Evolutionary conservation across 2,113 vertebrate species (phyloP).

Genomic region (Bubo bubo): DNA sequence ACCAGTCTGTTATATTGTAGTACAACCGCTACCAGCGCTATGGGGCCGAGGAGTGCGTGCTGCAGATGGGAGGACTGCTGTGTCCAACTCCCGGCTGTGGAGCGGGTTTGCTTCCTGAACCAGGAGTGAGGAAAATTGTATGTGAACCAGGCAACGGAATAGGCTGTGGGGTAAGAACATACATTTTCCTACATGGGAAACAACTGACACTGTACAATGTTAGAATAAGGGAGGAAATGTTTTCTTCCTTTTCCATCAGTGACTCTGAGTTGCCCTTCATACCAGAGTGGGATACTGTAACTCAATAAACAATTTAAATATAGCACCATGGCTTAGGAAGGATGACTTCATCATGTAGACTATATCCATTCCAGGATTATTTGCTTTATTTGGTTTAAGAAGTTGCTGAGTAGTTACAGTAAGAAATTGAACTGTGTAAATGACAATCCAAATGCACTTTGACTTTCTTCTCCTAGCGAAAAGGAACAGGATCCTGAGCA

Average conservation of each 20-base stretch:
- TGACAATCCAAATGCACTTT: background rate
- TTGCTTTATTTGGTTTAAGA: conserved; percentile 45
- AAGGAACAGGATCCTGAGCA: background rate
- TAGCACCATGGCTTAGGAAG: background rate
- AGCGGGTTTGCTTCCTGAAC: conserved; percentile 83
- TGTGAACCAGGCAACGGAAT: conserved; percentile 75
- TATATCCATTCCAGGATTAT: background rate
- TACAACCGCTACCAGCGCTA: conserved; percentile 89
- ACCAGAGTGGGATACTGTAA: background rate
- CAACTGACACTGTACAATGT: background rate
- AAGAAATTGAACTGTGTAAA: background rate
- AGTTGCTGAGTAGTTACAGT: background rate
- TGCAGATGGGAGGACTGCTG: conserved; percentile 86
- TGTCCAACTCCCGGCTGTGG: conserved; percentile 88
- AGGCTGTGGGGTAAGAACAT: conserved; percentile 86
- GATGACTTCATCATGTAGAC: background rate
- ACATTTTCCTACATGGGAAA: background rate
- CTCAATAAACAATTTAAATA: background rate
- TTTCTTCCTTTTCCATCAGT: background rate
- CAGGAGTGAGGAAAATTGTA: conserved; percentile 72
- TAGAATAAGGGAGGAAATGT: background rate
- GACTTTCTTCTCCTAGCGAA: background rate
- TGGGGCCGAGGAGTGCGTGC: conserved; percentile 86
- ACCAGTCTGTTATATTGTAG: conserved; percentile 51
- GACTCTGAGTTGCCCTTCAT: background rate